phyloP scores from a whole-genome alignment of 2,888 invertebrate genomes.

The Melangyna quadrimaculata region DNA sequence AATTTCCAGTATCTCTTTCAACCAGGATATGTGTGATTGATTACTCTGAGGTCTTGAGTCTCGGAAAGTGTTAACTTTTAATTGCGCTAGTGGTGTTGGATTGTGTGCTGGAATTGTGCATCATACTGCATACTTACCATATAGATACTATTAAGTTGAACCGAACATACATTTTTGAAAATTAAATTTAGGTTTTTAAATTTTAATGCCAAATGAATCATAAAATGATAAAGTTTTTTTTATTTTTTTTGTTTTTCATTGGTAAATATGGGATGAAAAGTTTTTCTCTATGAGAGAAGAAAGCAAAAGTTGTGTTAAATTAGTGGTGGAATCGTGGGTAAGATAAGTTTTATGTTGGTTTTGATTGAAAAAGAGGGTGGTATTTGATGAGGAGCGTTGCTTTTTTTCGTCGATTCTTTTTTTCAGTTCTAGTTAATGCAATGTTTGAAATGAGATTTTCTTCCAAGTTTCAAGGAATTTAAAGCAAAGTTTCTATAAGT shows the following conservation, averaged over 20 bases:
- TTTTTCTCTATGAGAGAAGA: not conserved
- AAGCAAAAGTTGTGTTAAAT: constrained; percentile 16
- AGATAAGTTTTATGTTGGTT: constrained; percentile 14
- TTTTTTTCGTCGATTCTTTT: not conserved
- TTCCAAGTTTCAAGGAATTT: constrained; percentile 24
- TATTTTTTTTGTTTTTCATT: not conserved
- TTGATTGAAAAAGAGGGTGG: not conserved
- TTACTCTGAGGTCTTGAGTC: constrained; percentile 37
- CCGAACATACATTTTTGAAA: not conserved
- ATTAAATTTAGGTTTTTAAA: constrained; percentile 33
- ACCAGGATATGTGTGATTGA: constrained; percentile 39
- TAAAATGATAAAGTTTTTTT: constrained; percentile 6
- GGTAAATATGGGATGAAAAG: not conserved
- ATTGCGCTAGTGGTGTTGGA: constrained; percentile 18
- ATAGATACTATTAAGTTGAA: not conserved
- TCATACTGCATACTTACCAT: not conserved
- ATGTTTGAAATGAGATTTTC: constrained; percentile 24
- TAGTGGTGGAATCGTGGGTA: constrained; percentile 1
- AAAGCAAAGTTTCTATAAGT: constrained; percentile 17
- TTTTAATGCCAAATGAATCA: constrained; percentile 30
- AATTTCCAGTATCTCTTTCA: constrained; percentile 45
- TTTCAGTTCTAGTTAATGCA: not conserved
- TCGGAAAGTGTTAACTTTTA: constrained; percentile 52
- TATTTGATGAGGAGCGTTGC: constrained; percentile 31
- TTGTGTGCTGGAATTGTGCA: not conserved